These are phyloP conservation scores for Heterotilapia buettikoferi DNA, from an alignment of 2,113 vertebrate species.

Conservation along the genomic window DNA sequence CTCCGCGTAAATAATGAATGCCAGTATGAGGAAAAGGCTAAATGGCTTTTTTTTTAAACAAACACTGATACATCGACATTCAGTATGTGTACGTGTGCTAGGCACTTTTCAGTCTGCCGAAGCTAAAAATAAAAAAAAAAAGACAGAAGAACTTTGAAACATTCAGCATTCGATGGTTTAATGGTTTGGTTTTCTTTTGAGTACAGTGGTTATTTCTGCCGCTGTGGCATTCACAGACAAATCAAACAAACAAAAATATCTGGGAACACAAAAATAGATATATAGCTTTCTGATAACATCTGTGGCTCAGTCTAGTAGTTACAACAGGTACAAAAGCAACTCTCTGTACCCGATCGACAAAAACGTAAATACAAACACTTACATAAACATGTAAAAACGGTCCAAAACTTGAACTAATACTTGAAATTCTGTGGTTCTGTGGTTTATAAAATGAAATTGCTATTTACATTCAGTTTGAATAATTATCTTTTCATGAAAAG, in stretches of 20 bases:
- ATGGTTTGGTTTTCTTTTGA: slow-evolving; percentile 74
- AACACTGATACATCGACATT: background rate
- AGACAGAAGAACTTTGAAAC: slow-evolving; percentile 6
- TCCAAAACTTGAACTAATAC: slow-evolving; percentile 67
- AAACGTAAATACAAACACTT: slow-evolving; percentile 48
- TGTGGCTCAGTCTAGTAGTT: slow-evolving; percentile 81
- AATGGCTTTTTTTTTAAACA: background rate
- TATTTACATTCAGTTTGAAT: slow-evolving; percentile 75
- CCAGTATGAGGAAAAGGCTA: background rate
- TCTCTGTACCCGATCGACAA: slow-evolving; percentile 57
- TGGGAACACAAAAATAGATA: slow-evolving; percentile 66
- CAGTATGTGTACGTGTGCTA: background rate
- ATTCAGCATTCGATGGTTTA: slow-evolving; percentile 74
- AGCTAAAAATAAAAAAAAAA: background rate
- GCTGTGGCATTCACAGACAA: slow-evolving; percentile 69
- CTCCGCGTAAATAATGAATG: background rate
- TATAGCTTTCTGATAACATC: slow-evolving; percentile 71
- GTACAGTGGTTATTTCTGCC: slow-evolving; percentile 80
- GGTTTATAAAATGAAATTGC: slow-evolving; percentile 64
- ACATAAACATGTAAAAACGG: slow-evolving; percentile 49
- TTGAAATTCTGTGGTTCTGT: slow-evolving; percentile 60
- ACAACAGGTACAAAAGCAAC: slow-evolving; percentile 59
- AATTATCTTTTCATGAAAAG: slow-evolving; percentile 56
- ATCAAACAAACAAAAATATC: slow-evolving; percentile 62
- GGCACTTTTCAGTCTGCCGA: background rate